Conservation (phyloP, 2,113 vertebrate species). For the Mus spicilegus region DNA sequence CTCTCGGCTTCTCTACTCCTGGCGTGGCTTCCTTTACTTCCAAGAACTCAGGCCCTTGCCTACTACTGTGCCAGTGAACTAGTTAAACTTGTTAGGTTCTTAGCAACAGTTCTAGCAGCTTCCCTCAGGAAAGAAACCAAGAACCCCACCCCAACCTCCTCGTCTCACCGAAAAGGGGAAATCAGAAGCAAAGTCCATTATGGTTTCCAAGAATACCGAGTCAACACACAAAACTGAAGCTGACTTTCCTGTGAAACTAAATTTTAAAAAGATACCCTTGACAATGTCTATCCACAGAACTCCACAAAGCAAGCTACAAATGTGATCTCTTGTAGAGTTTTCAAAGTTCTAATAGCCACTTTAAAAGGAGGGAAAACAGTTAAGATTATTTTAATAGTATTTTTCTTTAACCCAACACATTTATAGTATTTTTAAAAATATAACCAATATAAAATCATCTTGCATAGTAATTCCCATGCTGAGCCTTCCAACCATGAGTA, state of each 20-base stretch:
- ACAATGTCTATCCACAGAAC: not conserved
- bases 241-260: not conserved
- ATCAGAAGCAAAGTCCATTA: slow-evolving; percentile 31
- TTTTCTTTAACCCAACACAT: slow-evolving; percentile 43
- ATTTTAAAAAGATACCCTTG: not conserved
- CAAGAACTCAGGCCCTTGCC: not conserved
- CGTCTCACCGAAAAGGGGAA: not conserved
- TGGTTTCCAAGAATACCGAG: slow-evolving; percentile 3
- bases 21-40: not conserved
- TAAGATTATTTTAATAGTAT: slow-evolving; percentile 26
- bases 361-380: slow-evolving; percentile 28
- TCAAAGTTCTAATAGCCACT: slow-evolving; percentile 39
- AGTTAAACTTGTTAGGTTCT: not conserved
- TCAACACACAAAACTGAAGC: slow-evolving; percentile 22
- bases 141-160: not conserved
- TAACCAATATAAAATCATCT: slow-evolving; percentile 47
- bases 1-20: not conserved
- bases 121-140: not conserved
- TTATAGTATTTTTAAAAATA: not conserved
- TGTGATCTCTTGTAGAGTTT: not conserved
- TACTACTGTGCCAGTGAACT: not conserved
- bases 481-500: not conserved
- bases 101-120: not conserved
- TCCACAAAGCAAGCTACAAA: slow-evolving; percentile 34
- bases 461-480: not conserved